Percentiles rank a stretch among this genome's conserved stretches.
phyloP scores from a whole-genome alignment of 2,113 vertebrate genomes.

The Dunckerocampus dactyliophorus region DNA sequence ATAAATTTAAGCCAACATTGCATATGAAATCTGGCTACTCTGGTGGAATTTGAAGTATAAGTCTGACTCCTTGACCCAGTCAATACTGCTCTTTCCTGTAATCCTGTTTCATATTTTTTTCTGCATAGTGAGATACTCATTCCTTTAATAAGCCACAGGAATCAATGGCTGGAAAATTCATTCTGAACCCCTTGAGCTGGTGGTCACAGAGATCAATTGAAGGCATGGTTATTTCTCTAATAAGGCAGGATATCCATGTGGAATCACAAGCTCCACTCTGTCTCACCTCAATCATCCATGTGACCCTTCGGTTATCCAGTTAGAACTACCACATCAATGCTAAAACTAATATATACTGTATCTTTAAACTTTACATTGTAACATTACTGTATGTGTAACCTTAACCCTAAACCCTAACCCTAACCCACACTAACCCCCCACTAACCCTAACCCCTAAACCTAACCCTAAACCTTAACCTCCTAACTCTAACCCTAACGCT shows the following conservation, averaged over 20 bases:
- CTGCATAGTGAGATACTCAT: conserved; percentile 58
- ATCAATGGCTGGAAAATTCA: conserved; percentile 70
- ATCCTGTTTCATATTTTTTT: conserved; percentile 56
- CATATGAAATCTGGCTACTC: conserved; percentile 28
- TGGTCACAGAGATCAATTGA: conserved; percentile 55
- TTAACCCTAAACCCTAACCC: too few species aligned
- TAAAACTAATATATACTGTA: neutral
- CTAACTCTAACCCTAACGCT: too few species aligned
- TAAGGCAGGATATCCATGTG: conserved; percentile 55
- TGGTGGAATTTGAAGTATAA: conserved; percentile 53
- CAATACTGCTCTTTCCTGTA: conserved; percentile 63
- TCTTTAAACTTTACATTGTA: neutral
- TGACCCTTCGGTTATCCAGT: conserved; percentile 29
- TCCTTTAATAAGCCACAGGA: conserved; percentile 67
- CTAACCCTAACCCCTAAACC: too few species aligned
- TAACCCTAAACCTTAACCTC: too few species aligned
- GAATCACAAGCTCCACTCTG: conserved; percentile 41
- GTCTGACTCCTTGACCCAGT: conserved; percentile 45
- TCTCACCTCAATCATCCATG: conserved; percentile 37
- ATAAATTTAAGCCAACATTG: conserved; percentile 22
- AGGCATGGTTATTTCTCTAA: conserved; percentile 56
- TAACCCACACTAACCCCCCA: too few species aligned
- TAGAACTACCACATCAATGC: conserved; percentile 1
- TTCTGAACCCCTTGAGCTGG: conserved; percentile 44
- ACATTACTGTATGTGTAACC: too few species aligned